Percentiles rank a stretch among this genome's conserved stretches.
Evolutionary conservation across 1,140 invertebrate genomes (phyloP).

Genomic region (Zaprionus nigranus): DNA sequence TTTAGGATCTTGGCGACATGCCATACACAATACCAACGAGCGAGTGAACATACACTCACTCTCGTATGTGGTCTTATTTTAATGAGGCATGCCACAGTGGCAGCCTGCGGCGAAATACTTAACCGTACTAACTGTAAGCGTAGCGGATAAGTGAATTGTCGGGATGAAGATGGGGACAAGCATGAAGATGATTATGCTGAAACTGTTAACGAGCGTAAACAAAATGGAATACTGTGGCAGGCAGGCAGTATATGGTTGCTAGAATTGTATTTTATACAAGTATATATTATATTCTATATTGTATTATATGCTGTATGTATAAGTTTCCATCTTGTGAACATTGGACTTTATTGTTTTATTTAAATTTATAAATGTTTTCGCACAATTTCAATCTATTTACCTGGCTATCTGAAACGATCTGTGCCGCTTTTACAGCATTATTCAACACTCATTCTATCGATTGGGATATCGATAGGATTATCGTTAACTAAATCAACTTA

Average conservation of each 20-base stretch:
- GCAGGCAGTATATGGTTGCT: neutral
- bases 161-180: neutral
- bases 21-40: neutral
- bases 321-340: neutral
- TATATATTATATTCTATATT: neutral
- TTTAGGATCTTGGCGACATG: slow-evolving; percentile 38
- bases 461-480: too few relatives aligned
- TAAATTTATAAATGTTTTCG: too few relatives aligned
- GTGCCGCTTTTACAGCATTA: too few relatives aligned
- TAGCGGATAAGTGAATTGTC: slow-evolving; percentile 12
- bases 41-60: neutral
- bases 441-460: too few relatives aligned
- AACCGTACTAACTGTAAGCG: slow-evolving; percentile 31
- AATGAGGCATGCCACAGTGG: slow-evolving; percentile 38
- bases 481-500: too few relatives aligned
- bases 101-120: slow-evolving; percentile 2
- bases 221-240: neutral
- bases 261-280: neutral
- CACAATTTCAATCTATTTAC: too few relatives aligned
- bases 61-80: slow-evolving; percentile 16
- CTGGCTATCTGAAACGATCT: too few relatives aligned
- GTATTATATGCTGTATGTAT: neutral
- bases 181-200: slow-evolving; percentile 8
- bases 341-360: too few relatives aligned
- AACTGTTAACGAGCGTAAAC: slow-evolving; percentile 14